Base-by-base conservation (phyloP, 2,888 invertebrate species). In the Noctua fimbriata region DNA sequence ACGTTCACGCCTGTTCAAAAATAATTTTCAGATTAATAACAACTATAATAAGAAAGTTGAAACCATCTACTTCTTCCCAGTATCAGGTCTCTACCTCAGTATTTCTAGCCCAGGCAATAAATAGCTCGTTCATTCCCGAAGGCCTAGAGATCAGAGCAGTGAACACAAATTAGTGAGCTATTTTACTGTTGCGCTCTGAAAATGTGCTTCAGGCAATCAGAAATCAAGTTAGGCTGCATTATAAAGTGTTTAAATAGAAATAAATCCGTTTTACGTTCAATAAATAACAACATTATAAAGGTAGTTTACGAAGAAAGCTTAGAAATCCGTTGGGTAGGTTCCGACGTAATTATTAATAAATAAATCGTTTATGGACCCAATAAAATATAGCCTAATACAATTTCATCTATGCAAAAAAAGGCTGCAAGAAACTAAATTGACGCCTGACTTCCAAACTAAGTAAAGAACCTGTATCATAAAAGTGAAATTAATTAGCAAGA, bases 121-220 rank as follows among this genome's bases (percentile, higher is more conserved):
- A 79, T 79, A 81, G n/a, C 72, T 73, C 58, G 41, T 73, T 58
- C 73, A 81, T 73, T 70, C 75, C 65, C 60, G 49, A 60, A 73
- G 73, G 67, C 73, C 32, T 60, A 81, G 32, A 79, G 58, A 58
- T 66, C 52, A 28, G 16, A 32, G 41, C 67, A 41, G 49, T 21
- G 66, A 80, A 58, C 49, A 81, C 81, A 79, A 78, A 70, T 81
- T 80, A 60, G 67, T 49, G 21, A 41, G 81, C 67, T 52, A 81
- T 81, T 80, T 81, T 67, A 60, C 73, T 58, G 71, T 58, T 67
- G 47, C 49, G 41, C 49, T 81, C 81, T 73, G 73, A 81, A 81
- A 80, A 80, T 44, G 44, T 44, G 81, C 81, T 80, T 81, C 81
- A 69, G 81, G 79, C 81, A 16, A 66, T 36, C 71, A 66, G 65